Percentiles rank a stretch among this genome's conserved stretches.
Evolutionary conservation across 2,113 vertebrate species (phyloP).

Genomic region (Macrotis lagotis): DNA sequence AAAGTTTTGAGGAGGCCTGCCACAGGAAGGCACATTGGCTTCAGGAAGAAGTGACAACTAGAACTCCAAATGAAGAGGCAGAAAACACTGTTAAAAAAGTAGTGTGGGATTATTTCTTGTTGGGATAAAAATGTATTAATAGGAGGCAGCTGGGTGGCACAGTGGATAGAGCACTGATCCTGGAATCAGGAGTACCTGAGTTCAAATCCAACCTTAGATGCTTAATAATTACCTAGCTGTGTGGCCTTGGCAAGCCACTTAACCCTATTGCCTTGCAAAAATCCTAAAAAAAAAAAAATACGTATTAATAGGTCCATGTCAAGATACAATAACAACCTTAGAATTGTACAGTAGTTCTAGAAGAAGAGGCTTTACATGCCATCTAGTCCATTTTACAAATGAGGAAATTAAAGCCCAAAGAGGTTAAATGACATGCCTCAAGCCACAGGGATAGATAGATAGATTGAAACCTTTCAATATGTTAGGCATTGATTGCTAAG

Average conservation of each 20-base stretch:
- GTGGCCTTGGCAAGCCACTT: too few relatives aligned
- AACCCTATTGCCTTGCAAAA: too few relatives aligned
- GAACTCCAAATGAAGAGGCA: not conserved
- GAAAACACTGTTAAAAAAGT: not conserved
- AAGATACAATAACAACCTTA: not conserved
- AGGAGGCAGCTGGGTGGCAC: too few relatives aligned
- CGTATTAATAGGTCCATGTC: not conserved
- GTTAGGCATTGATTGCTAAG: not conserved
- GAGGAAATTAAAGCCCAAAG: not conserved
- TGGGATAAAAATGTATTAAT: not conserved
- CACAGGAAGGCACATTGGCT: not conserved
- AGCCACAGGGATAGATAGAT: not conserved
- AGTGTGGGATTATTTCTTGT: not conserved
- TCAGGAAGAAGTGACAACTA: not conserved
- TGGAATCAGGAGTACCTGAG: too few relatives aligned
- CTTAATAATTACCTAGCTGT: too few relatives aligned
- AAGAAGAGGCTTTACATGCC: not conserved
- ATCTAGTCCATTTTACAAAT: not conserved
- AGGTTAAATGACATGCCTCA: not conserved
- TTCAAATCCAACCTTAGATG: too few relatives aligned
- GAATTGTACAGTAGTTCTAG: not conserved
- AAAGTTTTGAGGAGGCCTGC: not conserved
- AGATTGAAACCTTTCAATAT: not conserved
- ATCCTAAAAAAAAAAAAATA: too few relatives aligned
- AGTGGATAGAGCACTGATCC: too few relatives aligned